phyloP scores from a whole-genome alignment of 1,140 invertebrate species.

The Rhyzopertha dominica region DNA sequence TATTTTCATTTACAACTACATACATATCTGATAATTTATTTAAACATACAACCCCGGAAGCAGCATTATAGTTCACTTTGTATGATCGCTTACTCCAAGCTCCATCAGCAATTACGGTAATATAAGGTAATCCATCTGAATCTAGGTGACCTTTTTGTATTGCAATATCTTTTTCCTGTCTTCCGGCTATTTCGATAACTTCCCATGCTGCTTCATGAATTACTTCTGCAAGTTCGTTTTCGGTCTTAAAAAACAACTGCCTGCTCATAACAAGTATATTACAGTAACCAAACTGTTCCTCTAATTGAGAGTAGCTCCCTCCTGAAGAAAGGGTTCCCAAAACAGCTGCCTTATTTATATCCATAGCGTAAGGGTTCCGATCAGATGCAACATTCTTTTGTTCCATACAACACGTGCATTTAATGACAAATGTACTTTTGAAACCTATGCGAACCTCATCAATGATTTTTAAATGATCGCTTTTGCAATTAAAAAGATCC shows the following conservation, averaged over 20 bases:
- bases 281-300: constrained; percentile 23
- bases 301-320: constrained; percentile 28
- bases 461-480: background rate
- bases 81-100: constrained; percentile 37
- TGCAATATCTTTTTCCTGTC: constrained; percentile 28
- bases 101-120: constrained; percentile 39
- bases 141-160: constrained; percentile 31
- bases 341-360: constrained; percentile 28
- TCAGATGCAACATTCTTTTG: background rate
- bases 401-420: background rate
- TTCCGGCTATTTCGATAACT: constrained; percentile 29
- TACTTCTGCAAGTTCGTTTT: constrained; percentile 8
- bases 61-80: constrained; percentile 28
- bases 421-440: background rate
- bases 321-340: constrained; percentile 28
- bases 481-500: background rate
- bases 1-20: too few species aligned
- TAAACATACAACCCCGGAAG: constrained; percentile 34
- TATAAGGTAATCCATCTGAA: constrained; percentile 27
- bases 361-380: constrained; percentile 12
- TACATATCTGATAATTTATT: too few species aligned
- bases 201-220: constrained; percentile 23
- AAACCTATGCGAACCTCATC: background rate
- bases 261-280: constrained; percentile 26
- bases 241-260: constrained; percentile 25